Percentiles rank a stretch among this genome's conserved stretches.
Evolutionary conservation across 64 coral and sea anemone species (phyloP).

Genomic region (Montipora foliosa): DNA sequence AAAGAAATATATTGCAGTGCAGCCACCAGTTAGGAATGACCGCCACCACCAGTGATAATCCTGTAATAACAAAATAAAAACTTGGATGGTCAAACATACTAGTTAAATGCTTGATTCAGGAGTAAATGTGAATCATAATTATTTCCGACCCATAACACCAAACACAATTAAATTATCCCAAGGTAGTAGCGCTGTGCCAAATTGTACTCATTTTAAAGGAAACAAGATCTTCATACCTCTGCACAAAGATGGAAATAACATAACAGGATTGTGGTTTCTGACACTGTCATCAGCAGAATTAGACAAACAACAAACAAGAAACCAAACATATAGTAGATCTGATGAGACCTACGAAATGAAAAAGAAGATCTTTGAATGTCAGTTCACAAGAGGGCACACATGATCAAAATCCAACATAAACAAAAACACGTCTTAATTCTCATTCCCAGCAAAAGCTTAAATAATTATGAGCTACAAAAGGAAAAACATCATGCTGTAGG

Average conservation of each 20-base stretch:
- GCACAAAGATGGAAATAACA: constrained; percentile 99
- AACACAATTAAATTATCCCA: too few relatives aligned
- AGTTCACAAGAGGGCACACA: neutral
- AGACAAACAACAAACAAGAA: constrained; percentile 95
- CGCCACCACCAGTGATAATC: constrained; percentile 99
- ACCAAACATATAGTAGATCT: constrained; percentile 99
- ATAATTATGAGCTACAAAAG: too few relatives aligned
- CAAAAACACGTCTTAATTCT: too few relatives aligned
- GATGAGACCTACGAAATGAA: constrained; percentile 85
- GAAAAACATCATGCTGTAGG: too few relatives aligned
- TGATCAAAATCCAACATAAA: neutral
- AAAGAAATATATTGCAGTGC: constrained; percentile 94
- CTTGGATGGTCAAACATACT: too few relatives aligned
- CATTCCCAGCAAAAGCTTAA: too few relatives aligned
- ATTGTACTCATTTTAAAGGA: neutral
- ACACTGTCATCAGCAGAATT: constrained; percentile 92
- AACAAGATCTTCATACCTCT: constrained; percentile 67
- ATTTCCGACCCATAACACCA: too few relatives aligned
- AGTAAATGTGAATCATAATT: too few relatives aligned
- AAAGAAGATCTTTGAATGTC: neutral
- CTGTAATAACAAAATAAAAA: constrained; percentile 15
- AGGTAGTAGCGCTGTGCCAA: neutral
- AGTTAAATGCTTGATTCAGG: too few relatives aligned
- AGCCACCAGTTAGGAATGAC: constrained; percentile 97
- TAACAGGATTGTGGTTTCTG: constrained; percentile 91